These are phyloP conservation scores for Marmota flaviventris DNA, from an alignment of 2,113 vertebrate species.

Conservation along the genomic window DNA sequence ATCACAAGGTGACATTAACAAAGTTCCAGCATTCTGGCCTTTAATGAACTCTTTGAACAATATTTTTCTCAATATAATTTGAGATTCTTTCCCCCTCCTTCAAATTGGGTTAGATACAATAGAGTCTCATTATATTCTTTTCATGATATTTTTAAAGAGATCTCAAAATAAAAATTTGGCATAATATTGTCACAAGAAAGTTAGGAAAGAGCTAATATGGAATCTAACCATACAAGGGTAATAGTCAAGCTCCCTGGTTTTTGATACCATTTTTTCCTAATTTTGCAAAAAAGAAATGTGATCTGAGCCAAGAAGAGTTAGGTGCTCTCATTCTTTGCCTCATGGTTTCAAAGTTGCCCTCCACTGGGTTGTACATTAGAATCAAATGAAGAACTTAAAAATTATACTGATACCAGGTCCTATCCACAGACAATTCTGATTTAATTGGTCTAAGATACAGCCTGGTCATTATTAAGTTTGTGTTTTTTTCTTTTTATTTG, in stretches of 20 bases:
- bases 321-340: neutral
- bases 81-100: neutral
- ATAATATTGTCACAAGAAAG: slow-evolving; percentile 50
- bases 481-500: neutral
- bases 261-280: neutral
- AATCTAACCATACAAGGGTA: neutral
- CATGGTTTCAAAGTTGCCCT: neutral
- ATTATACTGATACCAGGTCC: neutral
- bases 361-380: neutral
- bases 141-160: slow-evolving; percentile 39
- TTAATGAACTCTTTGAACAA: slow-evolving; percentile 60
- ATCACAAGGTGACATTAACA: slow-evolving; percentile 44
- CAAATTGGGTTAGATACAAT: slow-evolving; percentile 4
- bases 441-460: neutral
- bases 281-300: slow-evolving; percentile 44
- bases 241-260: neutral
- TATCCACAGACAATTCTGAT: neutral
- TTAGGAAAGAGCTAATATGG: neutral
- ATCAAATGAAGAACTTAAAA: neutral
- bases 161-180: slow-evolving; percentile 28
- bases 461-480: neutral
- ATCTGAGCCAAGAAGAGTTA: slow-evolving; percentile 23
- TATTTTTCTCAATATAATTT: slow-evolving; percentile 49
- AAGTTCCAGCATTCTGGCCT: slow-evolving; percentile 43
- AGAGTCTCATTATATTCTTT: neutral